phyloP scores from a whole-genome alignment of 2,113 vertebrate species.

The Rhineura floridana region DNA sequence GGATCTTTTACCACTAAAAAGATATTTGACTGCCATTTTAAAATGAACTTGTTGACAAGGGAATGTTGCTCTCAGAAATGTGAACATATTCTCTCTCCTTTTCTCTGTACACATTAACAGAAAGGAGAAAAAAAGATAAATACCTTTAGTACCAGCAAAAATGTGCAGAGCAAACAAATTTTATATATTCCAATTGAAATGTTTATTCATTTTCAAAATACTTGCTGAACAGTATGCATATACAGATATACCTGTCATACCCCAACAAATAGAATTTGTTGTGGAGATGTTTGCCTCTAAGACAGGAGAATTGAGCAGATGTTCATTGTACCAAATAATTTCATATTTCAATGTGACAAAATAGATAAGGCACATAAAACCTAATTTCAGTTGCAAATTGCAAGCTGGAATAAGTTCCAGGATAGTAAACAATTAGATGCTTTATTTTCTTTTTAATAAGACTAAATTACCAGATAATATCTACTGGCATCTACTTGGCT shows the following conservation, averaged over 20 bases:
- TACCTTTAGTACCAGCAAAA: background rate
- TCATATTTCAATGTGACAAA: conserved; percentile 87
- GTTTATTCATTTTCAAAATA: conserved; percentile 4
- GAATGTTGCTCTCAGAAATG: conserved; percentile 51
- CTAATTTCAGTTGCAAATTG: conserved; percentile 83
- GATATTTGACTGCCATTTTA: conserved; percentile 62
- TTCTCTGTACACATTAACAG: conserved; percentile 1
- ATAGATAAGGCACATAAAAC: conserved; percentile 83
- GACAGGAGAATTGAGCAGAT: conserved; percentile 74
- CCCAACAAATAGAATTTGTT: conserved; percentile 68
- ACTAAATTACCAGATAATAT: conserved; percentile 87
- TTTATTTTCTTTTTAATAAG: conserved; percentile 89
- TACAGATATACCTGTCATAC: conserved; percentile 51
- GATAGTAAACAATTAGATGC: conserved; percentile 88
- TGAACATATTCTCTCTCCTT: conserved; percentile 36
- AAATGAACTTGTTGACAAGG: conserved; percentile 56
- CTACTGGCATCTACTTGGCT: conserved; percentile 84
- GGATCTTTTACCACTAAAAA: conserved; percentile 48
- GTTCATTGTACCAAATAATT: conserved; percentile 77
- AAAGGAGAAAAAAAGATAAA: background rate
- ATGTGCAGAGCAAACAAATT: background rate
- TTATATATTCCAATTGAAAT: background rate
- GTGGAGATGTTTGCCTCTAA: conserved; percentile 58
- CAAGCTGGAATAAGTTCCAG: conserved; percentile 81
- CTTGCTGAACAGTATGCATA: background rate